phyloP scores from a whole-genome alignment of 2,797 vertebrate genomes.

The Carapus acus region DNA sequence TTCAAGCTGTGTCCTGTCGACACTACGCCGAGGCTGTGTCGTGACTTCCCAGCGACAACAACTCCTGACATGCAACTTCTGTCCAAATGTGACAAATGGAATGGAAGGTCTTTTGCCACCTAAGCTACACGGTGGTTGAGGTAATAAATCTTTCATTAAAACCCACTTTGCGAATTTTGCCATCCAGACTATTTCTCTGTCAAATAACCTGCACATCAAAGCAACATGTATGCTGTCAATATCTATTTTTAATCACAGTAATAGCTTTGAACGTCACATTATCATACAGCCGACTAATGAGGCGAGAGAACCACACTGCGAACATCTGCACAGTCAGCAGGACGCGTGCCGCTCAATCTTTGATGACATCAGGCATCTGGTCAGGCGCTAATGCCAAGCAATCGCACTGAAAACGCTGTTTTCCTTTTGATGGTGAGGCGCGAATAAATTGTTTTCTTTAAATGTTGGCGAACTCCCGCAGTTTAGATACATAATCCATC shows the following conservation, averaged over 20 bases:
- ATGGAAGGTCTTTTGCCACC: no score
- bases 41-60: no score
- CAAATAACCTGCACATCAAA: not conserved
- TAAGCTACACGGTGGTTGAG: no score
- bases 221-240: slow-evolving; percentile 3
- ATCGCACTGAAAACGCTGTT: slow-evolving; percentile 45
- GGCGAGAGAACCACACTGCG: slow-evolving; percentile 27
- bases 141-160: no score
- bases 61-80: no score
- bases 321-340: slow-evolving; percentile 61
- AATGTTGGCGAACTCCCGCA: slow-evolving; percentile 57
- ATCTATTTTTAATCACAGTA: slow-evolving; percentile 12
- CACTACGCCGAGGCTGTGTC: no score
- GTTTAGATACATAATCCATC: slow-evolving; percentile 40
- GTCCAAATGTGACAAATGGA: no score
- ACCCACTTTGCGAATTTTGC: no score
- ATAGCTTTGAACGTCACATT: slow-evolving; percentile 46
- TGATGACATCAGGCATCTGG: slow-evolving; percentile 62
- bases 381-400: slow-evolving; percentile 41
- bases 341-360: slow-evolving; percentile 54
- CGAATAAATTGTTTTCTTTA: slow-evolving; percentile 50
- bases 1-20: no score
- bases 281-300: slow-evolving; percentile 47
- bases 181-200: no score
- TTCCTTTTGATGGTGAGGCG: slow-evolving; percentile 43